phyloP scores from a whole-genome alignment of 2,797 vertebrate genomes.

The Phoeniculus purpureus region DNA sequence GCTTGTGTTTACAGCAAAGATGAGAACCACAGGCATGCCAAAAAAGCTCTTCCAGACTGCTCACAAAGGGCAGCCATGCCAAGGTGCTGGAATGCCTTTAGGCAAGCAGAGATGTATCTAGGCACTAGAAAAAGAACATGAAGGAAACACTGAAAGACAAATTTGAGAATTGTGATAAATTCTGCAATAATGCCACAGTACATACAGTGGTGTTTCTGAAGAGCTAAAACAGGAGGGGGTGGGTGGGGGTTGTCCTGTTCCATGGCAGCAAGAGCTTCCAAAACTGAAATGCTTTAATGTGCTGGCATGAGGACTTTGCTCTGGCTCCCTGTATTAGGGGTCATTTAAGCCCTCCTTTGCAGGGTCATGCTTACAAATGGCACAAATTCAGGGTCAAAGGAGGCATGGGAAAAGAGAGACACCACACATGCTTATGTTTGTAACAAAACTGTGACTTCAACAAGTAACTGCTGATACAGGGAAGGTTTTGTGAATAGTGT shows the following conservation, averaged over 20 bases:
- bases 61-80: background rate
- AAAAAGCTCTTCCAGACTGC: background rate
- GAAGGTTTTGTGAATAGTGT: background rate
- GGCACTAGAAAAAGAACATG: background rate
- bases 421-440: background rate
- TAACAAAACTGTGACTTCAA: background rate
- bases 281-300: background rate
- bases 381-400: background rate
- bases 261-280: background rate
- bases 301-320: background rate
- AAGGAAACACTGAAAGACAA: background rate
- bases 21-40: background rate
- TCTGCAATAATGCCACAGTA: background rate
- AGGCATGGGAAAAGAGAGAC: background rate
- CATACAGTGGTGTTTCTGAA: background rate
- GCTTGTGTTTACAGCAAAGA: slow-evolving; percentile 34
- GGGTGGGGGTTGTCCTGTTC: background rate
- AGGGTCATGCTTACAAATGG: rapidly evolving
- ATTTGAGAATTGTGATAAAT: background rate
- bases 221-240: background rate
- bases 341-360: background rate
- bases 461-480: background rate
- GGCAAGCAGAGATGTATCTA: background rate
- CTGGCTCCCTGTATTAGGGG: background rate
- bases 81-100: background rate